Conservation (phyloP, 1,140 invertebrate species). For the Aradophagus sp. region DNA sequence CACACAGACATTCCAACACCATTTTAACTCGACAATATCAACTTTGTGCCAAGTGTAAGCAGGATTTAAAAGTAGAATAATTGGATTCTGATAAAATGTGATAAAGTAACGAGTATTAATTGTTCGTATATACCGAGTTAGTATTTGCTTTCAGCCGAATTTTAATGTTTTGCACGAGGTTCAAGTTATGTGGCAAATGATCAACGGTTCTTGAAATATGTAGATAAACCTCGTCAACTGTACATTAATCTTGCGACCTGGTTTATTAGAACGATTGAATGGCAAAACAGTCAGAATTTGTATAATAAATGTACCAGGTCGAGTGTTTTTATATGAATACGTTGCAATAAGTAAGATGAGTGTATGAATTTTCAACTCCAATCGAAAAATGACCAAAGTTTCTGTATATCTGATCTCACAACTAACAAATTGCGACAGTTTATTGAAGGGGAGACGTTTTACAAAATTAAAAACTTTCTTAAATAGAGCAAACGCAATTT, state of each 20-base stretch:
- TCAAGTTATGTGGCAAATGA: not conserved
- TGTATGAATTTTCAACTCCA: slow-evolving; percentile 4
- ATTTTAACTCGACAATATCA: slow-evolving; percentile 24
- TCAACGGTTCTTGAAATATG: slow-evolving; percentile 10
- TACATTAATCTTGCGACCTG: slow-evolving; percentile 16
- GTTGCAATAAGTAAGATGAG: slow-evolving; percentile 1
- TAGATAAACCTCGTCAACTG: slow-evolving; percentile 6
- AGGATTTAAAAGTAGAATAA: not conserved
- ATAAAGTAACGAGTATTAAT: not conserved
- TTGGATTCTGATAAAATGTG: not conserved
- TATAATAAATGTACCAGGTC: slow-evolving; percentile 10
- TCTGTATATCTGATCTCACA: slow-evolving; percentile 30
- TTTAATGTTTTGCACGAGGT: too few species aligned
- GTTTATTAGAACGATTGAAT: too few species aligned
- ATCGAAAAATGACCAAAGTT: slow-evolving; percentile 28
- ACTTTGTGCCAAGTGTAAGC: slow-evolving; percentile 21
- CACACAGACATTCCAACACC: slow-evolving; percentile 30
- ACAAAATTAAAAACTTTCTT: slow-evolving; percentile 7
- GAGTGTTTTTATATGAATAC: slow-evolving; percentile 14
- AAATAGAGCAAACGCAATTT: not conserved
- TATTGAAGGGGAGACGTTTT: slow-evolving; percentile 17
- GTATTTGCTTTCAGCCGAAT: too few species aligned
- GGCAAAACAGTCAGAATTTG: too few species aligned
- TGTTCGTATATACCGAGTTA: too few species aligned
- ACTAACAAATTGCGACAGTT: slow-evolving; percentile 9